Percentiles rank a stretch among this genome's conserved stretches.
Evolutionary conservation across 2,797 vertebrate species (phyloP).

Genomic region (Cynopterus sphinx): DNA sequence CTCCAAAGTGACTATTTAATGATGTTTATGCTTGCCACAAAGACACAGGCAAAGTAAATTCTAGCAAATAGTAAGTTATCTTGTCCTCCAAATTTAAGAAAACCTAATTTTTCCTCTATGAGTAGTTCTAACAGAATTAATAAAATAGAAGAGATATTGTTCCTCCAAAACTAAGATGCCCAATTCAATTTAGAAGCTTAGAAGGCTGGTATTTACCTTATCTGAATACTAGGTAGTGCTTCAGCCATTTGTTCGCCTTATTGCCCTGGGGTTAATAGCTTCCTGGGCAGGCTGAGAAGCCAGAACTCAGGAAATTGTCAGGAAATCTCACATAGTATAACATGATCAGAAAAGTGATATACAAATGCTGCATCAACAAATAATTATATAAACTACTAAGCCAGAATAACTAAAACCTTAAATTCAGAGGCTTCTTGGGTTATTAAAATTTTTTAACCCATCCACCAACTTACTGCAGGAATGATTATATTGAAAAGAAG

Average conservation of each 20-base stretch:
- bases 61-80: background rate
- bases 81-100: background rate
- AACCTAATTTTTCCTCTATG: background rate
- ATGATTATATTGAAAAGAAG: slow-evolving; percentile 34
- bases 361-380: slow-evolving; percentile 68
- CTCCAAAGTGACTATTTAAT: background rate
- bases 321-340: slow-evolving; percentile 60
- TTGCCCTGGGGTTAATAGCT: background rate
- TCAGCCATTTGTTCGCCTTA: slow-evolving; percentile 3
- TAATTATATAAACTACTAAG: slow-evolving; percentile 78
- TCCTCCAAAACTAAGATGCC: background rate
- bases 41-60: background rate
- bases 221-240: background rate
- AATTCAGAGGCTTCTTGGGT: slow-evolving; percentile 67
- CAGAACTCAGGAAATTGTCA: slow-evolving; percentile 58
- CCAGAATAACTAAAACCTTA: slow-evolving; percentile 68
- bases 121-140: slow-evolving; percentile 37
- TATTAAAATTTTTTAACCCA: slow-evolving; percentile 54
- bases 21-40: background rate
- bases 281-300: slow-evolving; percentile 42
- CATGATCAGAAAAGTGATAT: slow-evolving; percentile 72
- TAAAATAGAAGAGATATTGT: slow-evolving; percentile 12
- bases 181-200: background rate
- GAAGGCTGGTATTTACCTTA: slow-evolving; percentile 19
- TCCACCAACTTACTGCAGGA: slow-evolving; percentile 58